These are phyloP conservation scores for Luscinia megarhynchos DNA, from an alignment of 2,797 vertebrate species.

Conservation along the genomic window DNA sequence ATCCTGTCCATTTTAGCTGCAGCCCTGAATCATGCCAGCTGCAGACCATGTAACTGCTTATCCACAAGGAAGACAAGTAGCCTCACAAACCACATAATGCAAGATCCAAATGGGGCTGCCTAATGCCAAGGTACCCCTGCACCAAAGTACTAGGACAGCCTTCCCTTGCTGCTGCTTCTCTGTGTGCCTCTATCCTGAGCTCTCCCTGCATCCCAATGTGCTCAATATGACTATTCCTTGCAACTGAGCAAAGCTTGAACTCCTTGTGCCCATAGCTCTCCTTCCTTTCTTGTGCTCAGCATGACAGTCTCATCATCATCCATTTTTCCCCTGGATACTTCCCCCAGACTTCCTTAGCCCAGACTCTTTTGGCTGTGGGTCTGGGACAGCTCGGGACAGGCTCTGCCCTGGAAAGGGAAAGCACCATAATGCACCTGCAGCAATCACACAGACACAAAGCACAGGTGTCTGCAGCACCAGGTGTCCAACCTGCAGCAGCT, in stretches of 20 bases:
- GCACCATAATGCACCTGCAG: not conserved
- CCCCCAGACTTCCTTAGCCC: not conserved
- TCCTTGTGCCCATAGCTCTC: not conserved
- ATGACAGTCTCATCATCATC: not conserved
- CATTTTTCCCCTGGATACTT: not conserved
- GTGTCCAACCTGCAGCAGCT: not conserved
- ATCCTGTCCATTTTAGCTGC: not conserved
- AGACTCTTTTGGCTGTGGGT: rapidly evolving
- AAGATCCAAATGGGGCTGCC: rapidly evolving
- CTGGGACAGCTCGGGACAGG: not conserved
- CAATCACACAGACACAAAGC: not conserved
- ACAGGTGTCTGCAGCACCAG: not conserved
- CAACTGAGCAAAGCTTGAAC: not conserved
- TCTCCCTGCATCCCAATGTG: not conserved
- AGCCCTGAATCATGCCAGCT: not conserved
- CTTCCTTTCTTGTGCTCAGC: not conserved
- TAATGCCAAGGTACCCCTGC: not conserved
- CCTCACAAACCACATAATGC: not conserved
- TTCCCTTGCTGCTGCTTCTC: not conserved
- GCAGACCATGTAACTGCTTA: not conserved
- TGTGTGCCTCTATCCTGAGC: not conserved
- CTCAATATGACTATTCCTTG: not conserved
- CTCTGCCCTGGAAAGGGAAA: rapidly evolving
- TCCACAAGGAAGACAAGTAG: not conserved
- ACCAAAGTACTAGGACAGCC: not conserved